Evolutionary conservation across 2,797 vertebrate species (phyloP).

Genomic region (Diplodus sargus): DNA sequence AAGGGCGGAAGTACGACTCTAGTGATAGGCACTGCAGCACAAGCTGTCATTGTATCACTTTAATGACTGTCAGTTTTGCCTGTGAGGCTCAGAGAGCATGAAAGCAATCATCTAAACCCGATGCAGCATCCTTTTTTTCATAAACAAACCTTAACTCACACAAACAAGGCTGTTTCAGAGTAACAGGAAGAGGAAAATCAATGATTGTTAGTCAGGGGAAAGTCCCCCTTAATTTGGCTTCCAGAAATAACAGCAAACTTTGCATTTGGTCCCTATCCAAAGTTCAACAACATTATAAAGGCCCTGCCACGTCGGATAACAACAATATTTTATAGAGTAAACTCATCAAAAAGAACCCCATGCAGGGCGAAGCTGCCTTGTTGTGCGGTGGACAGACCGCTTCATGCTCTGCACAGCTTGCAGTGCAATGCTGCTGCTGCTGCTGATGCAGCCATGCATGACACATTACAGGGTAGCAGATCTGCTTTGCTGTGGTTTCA

Average conservation of each 20-base stretch:
- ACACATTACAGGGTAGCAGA: constrained; percentile 36
- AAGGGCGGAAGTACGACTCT: constrained; percentile 53
- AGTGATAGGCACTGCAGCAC: constrained; percentile 31
- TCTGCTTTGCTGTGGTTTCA: constrained; percentile 68
- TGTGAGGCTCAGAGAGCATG: constrained; percentile 5
- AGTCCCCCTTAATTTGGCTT: constrained; percentile 32
- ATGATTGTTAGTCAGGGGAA: constrained; percentile 35
- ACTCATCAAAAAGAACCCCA: not conserved
- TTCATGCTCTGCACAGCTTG: constrained; percentile 51
- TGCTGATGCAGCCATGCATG: constrained; percentile 58
- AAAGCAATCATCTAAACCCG: constrained; percentile 1
- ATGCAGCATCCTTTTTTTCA: constrained; percentile 1
- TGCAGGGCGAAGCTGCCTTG: constrained; percentile 23
- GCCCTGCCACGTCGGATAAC: not conserved
- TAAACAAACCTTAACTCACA: constrained; percentile 16
- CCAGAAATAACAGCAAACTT: constrained; percentile 15
- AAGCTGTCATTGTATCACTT: constrained; percentile 41
- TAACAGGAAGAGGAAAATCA: constrained; percentile 55
- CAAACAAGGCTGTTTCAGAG: constrained; percentile 43
- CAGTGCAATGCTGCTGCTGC: constrained; percentile 52
- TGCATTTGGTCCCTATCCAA: constrained; percentile 48
- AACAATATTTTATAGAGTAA: not conserved
- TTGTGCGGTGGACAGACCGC: constrained; percentile 50
- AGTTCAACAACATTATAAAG: constrained; percentile 25
- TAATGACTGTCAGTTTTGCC: constrained; percentile 32